Conservation (phyloP, 2,113 vertebrate species). For the Callopanchax toddi region DNA sequence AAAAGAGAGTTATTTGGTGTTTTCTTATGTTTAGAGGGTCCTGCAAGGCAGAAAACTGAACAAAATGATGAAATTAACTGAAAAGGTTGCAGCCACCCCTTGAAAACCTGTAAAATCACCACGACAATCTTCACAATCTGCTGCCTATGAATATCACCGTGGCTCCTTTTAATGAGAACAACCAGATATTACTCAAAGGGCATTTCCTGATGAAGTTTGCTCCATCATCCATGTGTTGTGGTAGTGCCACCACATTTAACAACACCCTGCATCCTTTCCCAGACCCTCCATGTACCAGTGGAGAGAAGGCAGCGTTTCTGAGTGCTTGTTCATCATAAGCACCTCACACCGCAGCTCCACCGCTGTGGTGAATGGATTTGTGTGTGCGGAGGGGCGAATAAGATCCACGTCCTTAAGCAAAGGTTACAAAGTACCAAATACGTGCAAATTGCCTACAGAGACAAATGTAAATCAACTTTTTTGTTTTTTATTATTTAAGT, state of each 20-base stretch:
- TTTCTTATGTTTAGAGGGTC: too few species aligned
- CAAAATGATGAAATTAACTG: too few species aligned
- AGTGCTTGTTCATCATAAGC: neutral
- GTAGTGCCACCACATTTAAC: neutral
- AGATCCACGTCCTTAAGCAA: neutral
- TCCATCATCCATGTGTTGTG: neutral
- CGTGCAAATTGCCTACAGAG: too few species aligned
- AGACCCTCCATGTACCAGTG: neutral
- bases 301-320: too few species aligned
- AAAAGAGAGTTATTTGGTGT: too few species aligned
- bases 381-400: neutral
- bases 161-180: neutral
- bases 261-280: neutral
- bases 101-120: too few species aligned
- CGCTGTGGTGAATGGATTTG: neutral
- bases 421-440: too few species aligned
- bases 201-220: neutral
- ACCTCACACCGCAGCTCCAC: neutral
- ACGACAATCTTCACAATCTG: too few species aligned
- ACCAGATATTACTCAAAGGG: neutral
- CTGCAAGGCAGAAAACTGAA: too few species aligned
- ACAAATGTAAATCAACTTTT: neutral
- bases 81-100: too few species aligned
- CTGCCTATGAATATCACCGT: too few species aligned
- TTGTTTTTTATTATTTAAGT: slow-evolving; percentile 3